Conservation (phyloP, 1,140 invertebrate species). For the Drosophila ananassae region DNA sequence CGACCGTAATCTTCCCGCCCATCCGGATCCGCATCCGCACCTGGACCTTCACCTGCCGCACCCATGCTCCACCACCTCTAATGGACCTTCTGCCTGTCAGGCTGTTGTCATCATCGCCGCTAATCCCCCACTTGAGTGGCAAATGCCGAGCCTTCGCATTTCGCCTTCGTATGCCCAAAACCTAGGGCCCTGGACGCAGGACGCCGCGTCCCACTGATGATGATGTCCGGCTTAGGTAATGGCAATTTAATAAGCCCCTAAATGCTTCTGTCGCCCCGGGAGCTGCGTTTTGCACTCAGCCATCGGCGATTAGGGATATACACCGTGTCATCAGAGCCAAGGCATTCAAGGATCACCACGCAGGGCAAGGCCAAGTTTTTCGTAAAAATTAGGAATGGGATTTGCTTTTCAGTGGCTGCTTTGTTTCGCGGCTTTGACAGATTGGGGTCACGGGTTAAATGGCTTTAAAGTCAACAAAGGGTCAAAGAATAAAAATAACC, state of each 20-base stretch:
- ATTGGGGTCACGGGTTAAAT: not conserved
- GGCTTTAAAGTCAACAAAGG: not conserved
- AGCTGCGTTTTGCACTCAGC: slow-evolving; percentile 42
- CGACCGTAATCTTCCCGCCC: not conserved
- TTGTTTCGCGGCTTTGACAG: not conserved
- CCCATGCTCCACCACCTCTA: slow-evolving; percentile 21
- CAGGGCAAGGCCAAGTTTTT: slow-evolving; percentile 6
- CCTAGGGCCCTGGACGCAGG: slow-evolving; percentile 17
- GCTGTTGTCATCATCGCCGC: slow-evolving; percentile 80
- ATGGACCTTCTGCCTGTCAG: slow-evolving; percentile 71
- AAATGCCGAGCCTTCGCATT: slow-evolving; percentile 53
- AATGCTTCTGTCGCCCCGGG: slow-evolving; percentile 43
- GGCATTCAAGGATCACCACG: slow-evolving; percentile 20
- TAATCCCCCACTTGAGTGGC: slow-evolving; percentile 79
- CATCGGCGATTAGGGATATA: slow-evolving; percentile 49
- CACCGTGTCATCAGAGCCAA: slow-evolving; percentile 27
- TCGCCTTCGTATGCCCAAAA: slow-evolving; percentile 13
- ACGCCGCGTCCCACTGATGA: slow-evolving; percentile 22
- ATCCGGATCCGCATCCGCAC: not conserved
- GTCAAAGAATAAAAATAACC: not conserved
- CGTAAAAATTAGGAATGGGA: not conserved
- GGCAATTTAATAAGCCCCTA: slow-evolving; percentile 79
- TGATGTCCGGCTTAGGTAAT: slow-evolving; percentile 79
- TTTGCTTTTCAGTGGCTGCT: slow-evolving; percentile 6
- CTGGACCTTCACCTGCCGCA: not conserved